Conservation (phyloP, 2,113 vertebrate species). For the Trematocara nigrifrons region DNA sequence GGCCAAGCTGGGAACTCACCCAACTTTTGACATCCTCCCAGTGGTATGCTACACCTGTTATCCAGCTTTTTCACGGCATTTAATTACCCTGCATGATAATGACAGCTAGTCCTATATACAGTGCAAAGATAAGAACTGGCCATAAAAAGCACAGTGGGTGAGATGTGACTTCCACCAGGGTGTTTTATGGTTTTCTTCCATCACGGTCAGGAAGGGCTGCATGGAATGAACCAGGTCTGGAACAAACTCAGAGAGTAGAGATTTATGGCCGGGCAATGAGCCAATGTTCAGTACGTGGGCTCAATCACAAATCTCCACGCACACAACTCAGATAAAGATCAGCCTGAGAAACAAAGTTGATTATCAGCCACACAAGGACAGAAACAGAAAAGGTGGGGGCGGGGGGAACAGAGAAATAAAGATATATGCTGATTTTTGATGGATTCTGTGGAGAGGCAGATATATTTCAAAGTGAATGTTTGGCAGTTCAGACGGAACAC, state of each 20-base stretch:
- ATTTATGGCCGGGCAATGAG: neutral
- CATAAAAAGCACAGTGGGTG: neutral
- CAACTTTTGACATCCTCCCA: neutral
- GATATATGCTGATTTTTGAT: constrained; percentile 6
- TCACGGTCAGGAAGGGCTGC: neutral
- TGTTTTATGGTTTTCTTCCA: constrained; percentile 19
- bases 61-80: constrained; percentile 5
- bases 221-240: neutral
- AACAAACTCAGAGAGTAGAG: neutral
- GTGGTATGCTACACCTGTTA: constrained; percentile 23
- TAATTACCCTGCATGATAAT: constrained; percentile 21
- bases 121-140: neutral
- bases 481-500: constrained; percentile 33
- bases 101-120: constrained; percentile 8
- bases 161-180: constrained; percentile 3
- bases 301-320: neutral
- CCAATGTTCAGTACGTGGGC: neutral
- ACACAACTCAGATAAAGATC: neutral
- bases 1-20: neutral
- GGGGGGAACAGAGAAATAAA: neutral
- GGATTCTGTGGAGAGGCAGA: constrained; percentile 1
- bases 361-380: neutral
- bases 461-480: constrained; percentile 40
- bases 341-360: neutral
- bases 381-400: neutral